phyloP scores from a whole-genome alignment of 2,113 vertebrate genomes.

The Antigone vipio region DNA sequence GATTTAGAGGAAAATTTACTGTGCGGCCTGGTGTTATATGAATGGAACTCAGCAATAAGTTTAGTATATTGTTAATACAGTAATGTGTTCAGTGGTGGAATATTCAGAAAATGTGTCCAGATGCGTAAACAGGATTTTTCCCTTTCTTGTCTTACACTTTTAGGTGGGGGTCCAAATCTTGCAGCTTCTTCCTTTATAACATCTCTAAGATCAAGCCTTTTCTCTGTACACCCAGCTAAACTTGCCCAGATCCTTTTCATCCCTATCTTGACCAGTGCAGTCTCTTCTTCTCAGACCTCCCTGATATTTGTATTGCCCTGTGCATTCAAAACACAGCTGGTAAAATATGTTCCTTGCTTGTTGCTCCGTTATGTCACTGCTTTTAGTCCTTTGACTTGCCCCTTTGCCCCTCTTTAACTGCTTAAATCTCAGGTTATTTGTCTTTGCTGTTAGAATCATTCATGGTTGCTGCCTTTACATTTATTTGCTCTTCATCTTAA shows the following conservation, averaged over 20 bases:
- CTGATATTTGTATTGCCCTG: conserved; percentile 51
- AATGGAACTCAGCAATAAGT: neutral
- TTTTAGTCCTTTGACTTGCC: conserved; percentile 7
- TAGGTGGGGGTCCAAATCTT: conserved; percentile 52
- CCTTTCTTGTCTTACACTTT: conserved; percentile 51
- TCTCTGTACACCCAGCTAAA: conserved; percentile 55
- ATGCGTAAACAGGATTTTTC: conserved; percentile 47
- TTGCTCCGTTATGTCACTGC: neutral
- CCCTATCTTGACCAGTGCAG: conserved; percentile 56
- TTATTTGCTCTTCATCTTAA: neutral
- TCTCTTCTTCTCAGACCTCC: conserved; percentile 57
- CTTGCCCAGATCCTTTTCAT: conserved; percentile 63
- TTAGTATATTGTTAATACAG: neutral
- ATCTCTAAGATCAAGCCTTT: conserved; percentile 58
- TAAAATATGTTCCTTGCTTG: conserved; percentile 55
- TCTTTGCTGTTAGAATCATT: neutral
- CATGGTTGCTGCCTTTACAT: neutral
- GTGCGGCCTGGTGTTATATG: neutral
- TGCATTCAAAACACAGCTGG: conserved; percentile 60
- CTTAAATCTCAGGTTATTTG: neutral
- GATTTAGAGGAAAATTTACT: neutral
- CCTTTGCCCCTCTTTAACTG: neutral
- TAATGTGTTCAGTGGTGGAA: neutral
- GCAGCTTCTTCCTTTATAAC: conserved; percentile 48
- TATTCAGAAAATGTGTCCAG: neutral